A percentile compares a stretch with the other conserved stretches of the same genome.
Conservation (phyloP, 2,888 invertebrate species). For the Diarsia brunnea region DNA sequence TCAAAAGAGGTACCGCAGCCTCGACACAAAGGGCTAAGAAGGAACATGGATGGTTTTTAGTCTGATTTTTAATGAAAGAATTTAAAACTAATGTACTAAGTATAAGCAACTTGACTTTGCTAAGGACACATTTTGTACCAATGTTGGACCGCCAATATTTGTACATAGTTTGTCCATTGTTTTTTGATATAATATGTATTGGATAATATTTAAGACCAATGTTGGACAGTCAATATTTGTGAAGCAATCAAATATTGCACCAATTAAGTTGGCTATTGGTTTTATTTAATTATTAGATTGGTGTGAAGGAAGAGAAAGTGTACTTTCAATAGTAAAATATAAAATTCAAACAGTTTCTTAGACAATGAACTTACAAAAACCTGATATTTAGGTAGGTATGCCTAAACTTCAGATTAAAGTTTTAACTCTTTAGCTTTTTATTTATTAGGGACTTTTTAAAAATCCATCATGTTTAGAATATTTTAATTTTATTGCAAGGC, state of each 20-base stretch:
- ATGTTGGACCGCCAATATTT: neutral
- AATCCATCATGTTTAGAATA: no score
- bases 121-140: neutral
- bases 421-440: neutral
- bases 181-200: no score
- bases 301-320: conserved; percentile 53
- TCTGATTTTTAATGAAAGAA: no score
- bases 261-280: conserved; percentile 15
- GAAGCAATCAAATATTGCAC: neutral
- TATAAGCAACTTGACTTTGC: neutral
- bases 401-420: conserved; percentile 18
- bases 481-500: no score
- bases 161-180: neutral
- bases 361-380: conserved; percentile 24
- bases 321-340: conserved; percentile 6
- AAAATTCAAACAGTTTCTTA: conserved; percentile 14
- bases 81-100: no score
- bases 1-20: no score
- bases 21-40: no score
- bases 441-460: neutral
- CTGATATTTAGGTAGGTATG: no score
- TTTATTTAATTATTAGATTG: no score
- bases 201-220: conserved; percentile 1
- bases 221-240: conserved; percentile 9
- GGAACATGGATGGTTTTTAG: no score